These are phyloP conservation scores for Clarias macrocephalus DNA, from an alignment of 2,113 vertebrate genomes.

Conservation along the genomic window DNA sequence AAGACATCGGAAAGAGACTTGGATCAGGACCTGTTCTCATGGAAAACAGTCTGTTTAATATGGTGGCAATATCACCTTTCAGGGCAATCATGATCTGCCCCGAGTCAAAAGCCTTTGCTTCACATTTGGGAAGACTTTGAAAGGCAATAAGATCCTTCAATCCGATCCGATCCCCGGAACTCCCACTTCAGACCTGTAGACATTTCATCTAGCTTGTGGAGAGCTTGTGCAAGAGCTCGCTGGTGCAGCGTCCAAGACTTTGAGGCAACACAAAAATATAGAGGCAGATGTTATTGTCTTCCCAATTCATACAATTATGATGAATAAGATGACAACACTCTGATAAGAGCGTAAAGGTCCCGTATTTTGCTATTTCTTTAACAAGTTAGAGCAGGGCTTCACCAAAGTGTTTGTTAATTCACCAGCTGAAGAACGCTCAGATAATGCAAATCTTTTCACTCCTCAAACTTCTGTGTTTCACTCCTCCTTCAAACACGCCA, in stretches of 20 bases:
- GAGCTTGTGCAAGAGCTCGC: not conserved
- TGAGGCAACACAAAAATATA: not conserved
- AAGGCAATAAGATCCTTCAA: not conserved
- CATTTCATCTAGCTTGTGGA: not conserved
- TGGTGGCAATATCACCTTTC: not conserved
- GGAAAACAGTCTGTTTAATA: not conserved
- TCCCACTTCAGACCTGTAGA: not conserved
- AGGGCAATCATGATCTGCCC: not conserved
- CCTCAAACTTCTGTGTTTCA: no score
- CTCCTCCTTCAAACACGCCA: no score
- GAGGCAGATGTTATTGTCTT: not conserved
- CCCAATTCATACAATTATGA: not conserved
- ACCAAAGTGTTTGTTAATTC: no score
- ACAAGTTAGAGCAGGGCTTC: no score
- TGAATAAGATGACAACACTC: not conserved
- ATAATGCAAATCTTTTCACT: no score
- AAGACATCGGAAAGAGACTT: not conserved
- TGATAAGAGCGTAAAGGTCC: not conserved
- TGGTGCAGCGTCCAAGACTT: not conserved
- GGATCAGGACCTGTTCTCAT: not conserved
- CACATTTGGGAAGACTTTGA: not conserved
- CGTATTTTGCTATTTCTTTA: no score
- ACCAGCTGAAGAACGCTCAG: no score
- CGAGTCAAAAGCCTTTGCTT: not conserved
- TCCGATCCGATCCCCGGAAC: not conserved